Evolutionary conservation across 2,113 vertebrate species (phyloP).

Genomic region (Lasiurus borealis): DNA sequence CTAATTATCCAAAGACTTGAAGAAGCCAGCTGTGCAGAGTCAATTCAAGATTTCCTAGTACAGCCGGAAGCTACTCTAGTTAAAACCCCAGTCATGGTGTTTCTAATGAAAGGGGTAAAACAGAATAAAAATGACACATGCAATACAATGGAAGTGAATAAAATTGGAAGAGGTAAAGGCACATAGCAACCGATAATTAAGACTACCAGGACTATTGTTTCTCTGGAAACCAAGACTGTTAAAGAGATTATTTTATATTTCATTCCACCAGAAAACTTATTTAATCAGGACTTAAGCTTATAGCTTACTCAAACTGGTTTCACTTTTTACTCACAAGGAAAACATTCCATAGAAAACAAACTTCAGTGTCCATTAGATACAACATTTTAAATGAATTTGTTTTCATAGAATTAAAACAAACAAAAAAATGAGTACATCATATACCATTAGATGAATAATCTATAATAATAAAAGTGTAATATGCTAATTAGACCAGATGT

Average conservation of each 20-base stretch:
- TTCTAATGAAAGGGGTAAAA: slow-evolving; percentile 73
- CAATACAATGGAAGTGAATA: slow-evolving; percentile 57
- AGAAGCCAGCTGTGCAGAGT: slow-evolving; percentile 77
- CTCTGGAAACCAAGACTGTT: not conserved
- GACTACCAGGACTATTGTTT: not conserved
- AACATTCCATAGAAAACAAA: not conserved
- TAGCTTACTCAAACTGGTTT: not conserved
- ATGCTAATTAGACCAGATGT: too few relatives aligned
- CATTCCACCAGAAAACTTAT: slow-evolving; percentile 26
- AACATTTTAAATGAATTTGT: not conserved
- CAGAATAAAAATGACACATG: slow-evolving; percentile 63
- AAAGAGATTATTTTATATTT: slow-evolving; percentile 35
- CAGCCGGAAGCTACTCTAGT: slow-evolving; percentile 76
- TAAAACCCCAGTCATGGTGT: slow-evolving; percentile 70
- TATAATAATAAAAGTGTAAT: too few relatives aligned
- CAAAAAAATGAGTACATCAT: not conserved
- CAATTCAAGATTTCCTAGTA: slow-evolving; percentile 74
- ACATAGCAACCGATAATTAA: slow-evolving; percentile 45
- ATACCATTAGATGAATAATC: not conserved
- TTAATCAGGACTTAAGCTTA: not conserved
- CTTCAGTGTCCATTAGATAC: not conserved
- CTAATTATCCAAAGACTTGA: slow-evolving; percentile 80
- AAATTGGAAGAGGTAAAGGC: slow-evolving; percentile 34
- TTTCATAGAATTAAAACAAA: slow-evolving; percentile 33
- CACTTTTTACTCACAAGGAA: not conserved